Percentiles rank a stretch among this genome's conserved stretches.
Conservation (phyloP, 1,140 invertebrate genomes). For the Asbolus verrucosus region DNA sequence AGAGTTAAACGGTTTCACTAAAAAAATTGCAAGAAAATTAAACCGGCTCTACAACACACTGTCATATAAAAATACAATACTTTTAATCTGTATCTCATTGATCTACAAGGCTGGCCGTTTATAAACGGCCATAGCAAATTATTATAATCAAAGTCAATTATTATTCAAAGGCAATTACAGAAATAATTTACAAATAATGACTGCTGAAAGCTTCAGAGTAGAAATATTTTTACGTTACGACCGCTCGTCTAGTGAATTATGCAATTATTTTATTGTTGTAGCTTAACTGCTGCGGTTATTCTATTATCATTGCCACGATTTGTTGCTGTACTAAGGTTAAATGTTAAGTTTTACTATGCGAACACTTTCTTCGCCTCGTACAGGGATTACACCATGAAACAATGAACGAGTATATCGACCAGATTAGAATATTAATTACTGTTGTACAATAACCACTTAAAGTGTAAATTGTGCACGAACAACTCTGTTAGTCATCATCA, state of each 20-base stretch:
- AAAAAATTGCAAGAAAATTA: background rate
- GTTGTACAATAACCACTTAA: background rate
- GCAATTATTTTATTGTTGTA: conserved; percentile 16
- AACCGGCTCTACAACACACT: background rate
- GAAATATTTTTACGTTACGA: too few species aligned
- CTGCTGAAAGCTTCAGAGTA: background rate
- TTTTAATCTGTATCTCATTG: background rate
- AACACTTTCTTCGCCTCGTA: conserved; percentile 16
- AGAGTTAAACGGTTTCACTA: background rate
- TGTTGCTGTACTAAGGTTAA: background rate
- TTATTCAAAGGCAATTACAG: too few species aligned
- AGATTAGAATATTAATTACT: conserved; percentile 17
- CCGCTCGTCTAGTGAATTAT: background rate
- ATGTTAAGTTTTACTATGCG: background rate
- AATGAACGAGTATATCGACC: conserved; percentile 13
- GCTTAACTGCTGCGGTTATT: conserved; percentile 7
- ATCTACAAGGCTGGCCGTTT: conserved; percentile 1
- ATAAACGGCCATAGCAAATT: too few species aligned
- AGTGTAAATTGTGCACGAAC: conserved; percentile 1
- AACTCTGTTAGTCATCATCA: conserved; percentile 10
- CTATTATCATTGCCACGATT: conserved; percentile 1
- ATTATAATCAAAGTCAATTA: too few species aligned
- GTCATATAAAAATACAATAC: background rate
- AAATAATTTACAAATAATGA: background rate
- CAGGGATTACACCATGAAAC: background rate